A percentile compares a stretch with the other conserved stretches of the same genome.
phyloP scores from a whole-genome alignment of 2,888 invertebrate genomes.

The Apocheima hispidaria region DNA sequence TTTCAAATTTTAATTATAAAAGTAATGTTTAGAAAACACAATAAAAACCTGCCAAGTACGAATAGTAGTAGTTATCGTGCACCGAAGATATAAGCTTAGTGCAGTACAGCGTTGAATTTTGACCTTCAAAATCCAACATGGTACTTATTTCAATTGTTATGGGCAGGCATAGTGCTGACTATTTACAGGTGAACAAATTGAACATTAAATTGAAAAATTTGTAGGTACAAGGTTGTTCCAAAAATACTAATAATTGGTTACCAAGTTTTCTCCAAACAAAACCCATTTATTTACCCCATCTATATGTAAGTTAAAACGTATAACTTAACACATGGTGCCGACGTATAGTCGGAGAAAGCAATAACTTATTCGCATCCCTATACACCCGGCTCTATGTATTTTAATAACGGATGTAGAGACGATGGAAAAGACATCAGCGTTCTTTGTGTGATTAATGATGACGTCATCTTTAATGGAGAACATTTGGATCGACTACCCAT shows the following conservation, averaged over 20 bases:
- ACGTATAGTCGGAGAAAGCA: constrained; percentile 83
- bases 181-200: no score
- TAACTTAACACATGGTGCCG: constrained; percentile 81
- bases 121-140: no score
- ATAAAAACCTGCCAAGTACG: no score
- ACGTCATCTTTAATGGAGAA: constrained; percentile 4
- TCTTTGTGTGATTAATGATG: constrained; percentile 24
- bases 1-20: constrained; percentile 36
- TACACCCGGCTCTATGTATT: constrained; percentile 81
- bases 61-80: no score
- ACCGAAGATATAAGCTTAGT: no score
- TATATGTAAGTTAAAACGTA: constrained; percentile 69
- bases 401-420: constrained; percentile 51
- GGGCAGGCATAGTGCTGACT: no score
- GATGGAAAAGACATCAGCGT: constrained; percentile 54
- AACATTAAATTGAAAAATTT: no score
- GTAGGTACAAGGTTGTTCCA: no score
- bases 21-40: not conserved
- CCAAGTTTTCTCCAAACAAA: constrained; percentile 12
- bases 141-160: no score
- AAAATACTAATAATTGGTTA: not conserved
- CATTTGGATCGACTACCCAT: not conserved
- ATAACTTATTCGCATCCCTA: constrained; percentile 84
- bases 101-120: no score
- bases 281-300: constrained; percentile 13